Evolutionary conservation across 2,888 invertebrate species (phyloP), one percentile per base, ranked within the genome.

Genomic region (Oscheius sp.): DNA sequence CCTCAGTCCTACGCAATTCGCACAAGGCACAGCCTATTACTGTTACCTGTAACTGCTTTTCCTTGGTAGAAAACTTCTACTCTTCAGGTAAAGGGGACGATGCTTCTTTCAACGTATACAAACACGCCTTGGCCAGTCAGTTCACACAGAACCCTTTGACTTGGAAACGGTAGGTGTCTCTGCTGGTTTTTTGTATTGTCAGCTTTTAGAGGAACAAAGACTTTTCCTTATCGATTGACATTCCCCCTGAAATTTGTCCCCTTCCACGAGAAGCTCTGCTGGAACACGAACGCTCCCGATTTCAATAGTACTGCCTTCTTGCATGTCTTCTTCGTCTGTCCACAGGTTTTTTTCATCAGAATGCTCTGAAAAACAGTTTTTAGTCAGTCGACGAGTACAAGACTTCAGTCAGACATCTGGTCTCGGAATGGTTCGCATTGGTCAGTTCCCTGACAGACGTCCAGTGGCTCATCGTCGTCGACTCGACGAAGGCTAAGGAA

Each of bases 381-480:
- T 37, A 87, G 87, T 80, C 79, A 29, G 83, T 82, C 0, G 88
- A 88, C 37, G 88, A 88, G 65, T 88, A 88, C 76, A 78, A 85
- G 42, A 66, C 79, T 5, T 79, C 73, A 42, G 82, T 86, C 1
- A 81, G 86, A 1, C 86, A 86, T 58, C 80, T 82, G 57, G 82
- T 88, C 11, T 82, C 84, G 10, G 88, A 88, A 79, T 88, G 88
- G 88, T 88, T 88, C 73, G 82, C 87, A 3, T 21, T 65, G 53
- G 76, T 83, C 13, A 79, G 77, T 47, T 63, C 79, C n/a, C 76
- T 79, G 65, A 71, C 78, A 3, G 84, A 84, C 53, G 76, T 80
- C 11, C 84, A 87, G 65, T 88, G 88, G 87, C 66, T 88, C 32
- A 88, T 88, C 47, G 80, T 88, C 9, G 79, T 86, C 50, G 88